Evolutionary conservation across 2,797 vertebrate species (phyloP).

Genomic region (Philypnodon macrostomus): DNA sequence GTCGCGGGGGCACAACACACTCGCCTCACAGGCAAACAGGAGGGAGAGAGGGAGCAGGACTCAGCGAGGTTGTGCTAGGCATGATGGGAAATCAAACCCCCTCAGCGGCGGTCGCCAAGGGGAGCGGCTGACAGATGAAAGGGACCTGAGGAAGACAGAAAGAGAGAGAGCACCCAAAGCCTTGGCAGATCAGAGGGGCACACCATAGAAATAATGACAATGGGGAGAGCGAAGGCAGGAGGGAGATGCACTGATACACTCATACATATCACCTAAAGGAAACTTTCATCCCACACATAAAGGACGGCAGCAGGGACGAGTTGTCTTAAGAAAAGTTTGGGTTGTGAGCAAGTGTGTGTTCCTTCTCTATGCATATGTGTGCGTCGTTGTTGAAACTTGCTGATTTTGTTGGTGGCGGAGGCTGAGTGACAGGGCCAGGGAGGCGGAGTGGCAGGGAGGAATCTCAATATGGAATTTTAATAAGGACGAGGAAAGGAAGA

Average conservation of each 20-base stretch:
- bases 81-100: constrained; percentile 77
- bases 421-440: constrained; percentile 72
- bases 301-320: constrained; percentile 61
- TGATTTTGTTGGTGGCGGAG: constrained; percentile 59
- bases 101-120: constrained; percentile 68
- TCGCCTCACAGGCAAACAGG: constrained; percentile 50
- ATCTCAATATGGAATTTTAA: constrained; percentile 79
- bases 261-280: constrained; percentile 69
- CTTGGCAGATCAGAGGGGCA: constrained; percentile 73
- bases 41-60: constrained; percentile 42
- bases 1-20: constrained; percentile 67
- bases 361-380: constrained; percentile 54
- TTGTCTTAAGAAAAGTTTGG: constrained; percentile 76
- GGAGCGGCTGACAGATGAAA: constrained; percentile 76
- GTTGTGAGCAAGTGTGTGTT: constrained; percentile 50
- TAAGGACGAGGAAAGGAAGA: constrained; percentile 65
- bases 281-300: constrained; percentile 77
- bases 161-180: constrained; percentile 66
- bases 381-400: constrained; percentile 67
- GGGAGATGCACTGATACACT: constrained; percentile 39
- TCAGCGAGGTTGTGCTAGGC: constrained; percentile 64
- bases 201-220: constrained; percentile 80
- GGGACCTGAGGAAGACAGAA: constrained; percentile 56
- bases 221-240: constrained; percentile 33
- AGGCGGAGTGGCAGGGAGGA: constrained; percentile 72